Conservation (phyloP, 2,113 vertebrate genomes). For the Alexandromys fortis region DNA sequence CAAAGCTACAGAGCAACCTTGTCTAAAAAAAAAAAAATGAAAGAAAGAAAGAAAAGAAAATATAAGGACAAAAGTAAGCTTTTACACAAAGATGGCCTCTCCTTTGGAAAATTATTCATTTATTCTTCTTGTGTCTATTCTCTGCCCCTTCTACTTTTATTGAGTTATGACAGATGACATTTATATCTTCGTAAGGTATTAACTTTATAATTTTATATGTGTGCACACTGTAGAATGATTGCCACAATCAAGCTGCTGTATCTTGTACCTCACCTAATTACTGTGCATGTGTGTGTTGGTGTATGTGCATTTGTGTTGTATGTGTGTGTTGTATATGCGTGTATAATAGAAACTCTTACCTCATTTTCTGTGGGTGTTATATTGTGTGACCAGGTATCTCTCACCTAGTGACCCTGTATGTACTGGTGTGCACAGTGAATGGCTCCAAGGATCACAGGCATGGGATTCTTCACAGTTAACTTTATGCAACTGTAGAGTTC, state of each 20-base stretch:
- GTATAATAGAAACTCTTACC: background rate
- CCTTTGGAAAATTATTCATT: slow-evolving; percentile 28
- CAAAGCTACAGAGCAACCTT: too few species aligned
- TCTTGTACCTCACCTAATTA: background rate
- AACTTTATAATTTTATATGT: background rate
- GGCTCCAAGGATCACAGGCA: background rate
- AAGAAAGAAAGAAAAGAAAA: background rate
- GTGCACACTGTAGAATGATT: background rate
- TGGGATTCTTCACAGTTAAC: background rate
- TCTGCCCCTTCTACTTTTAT: background rate
- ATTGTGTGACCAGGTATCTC: background rate
- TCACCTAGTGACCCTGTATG: background rate
- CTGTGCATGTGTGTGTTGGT: background rate
- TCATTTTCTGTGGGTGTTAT: background rate
- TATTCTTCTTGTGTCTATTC: background rate
- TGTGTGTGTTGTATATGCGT: background rate
- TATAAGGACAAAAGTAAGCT: background rate
- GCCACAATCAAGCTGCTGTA: background rate
- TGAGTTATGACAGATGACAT: background rate
- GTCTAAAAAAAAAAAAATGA: too few species aligned
- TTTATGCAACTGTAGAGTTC: background rate
- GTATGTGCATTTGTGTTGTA: background rate
- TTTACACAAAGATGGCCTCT: background rate
- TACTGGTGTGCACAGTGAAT: background rate
- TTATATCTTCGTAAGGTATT: background rate